Conservation (phyloP, 2,113 vertebrate genomes). For the Indicator indicator region DNA sequence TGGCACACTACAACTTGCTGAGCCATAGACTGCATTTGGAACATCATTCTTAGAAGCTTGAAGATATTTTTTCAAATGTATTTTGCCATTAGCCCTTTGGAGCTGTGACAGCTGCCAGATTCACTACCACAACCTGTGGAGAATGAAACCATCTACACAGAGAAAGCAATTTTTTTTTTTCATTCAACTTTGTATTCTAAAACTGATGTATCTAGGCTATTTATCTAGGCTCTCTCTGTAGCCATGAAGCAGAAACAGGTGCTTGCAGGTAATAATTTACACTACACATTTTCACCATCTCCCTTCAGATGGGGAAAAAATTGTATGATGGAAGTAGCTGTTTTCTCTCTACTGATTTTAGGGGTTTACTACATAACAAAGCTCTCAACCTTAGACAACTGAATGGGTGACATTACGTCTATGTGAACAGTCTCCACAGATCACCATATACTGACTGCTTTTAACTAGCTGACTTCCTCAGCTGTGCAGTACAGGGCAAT, state of each 20-base stretch:
- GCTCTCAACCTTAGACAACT: neutral
- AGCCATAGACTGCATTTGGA: neutral
- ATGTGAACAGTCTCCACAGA: neutral
- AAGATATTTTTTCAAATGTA: neutral
- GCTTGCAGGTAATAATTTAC: neutral
- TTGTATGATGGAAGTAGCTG: neutral
- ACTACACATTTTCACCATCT: neutral
- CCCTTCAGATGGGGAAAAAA: neutral
- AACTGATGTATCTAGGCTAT: neutral
- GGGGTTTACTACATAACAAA: neutral
- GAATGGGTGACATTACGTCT: neutral
- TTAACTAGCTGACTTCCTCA: neutral
- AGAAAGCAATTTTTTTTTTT: neutral
- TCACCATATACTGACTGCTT: neutral
- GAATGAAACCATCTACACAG: neutral
- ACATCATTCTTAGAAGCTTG: neutral
- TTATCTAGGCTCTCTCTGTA: neutral
- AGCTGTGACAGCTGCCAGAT: neutral
- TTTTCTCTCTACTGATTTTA: neutral
- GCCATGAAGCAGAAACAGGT: neutral
- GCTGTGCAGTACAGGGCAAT: neutral
- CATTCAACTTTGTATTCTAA: neutral
- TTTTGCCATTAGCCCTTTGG: neutral
- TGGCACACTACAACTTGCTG: neutral
- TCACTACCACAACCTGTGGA: neutral